Conservation (phyloP, 2,113 vertebrate species). For the Scartelaos histophorus region DNA sequence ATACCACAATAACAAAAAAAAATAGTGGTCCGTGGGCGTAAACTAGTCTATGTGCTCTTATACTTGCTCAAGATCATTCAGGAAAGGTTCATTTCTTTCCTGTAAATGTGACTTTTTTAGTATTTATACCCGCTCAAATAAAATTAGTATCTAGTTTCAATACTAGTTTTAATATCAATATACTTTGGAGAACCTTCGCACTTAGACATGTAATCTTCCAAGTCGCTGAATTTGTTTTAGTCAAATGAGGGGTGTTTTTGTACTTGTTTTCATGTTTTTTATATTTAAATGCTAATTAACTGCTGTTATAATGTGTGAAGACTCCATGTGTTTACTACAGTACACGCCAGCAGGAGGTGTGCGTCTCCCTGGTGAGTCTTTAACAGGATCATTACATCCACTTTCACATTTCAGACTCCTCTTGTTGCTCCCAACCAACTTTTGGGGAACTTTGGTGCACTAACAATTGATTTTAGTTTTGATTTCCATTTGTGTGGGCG, state of each 20-base stretch:
- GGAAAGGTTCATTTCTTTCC: too few species aligned
- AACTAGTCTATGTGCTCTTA: too few species aligned
- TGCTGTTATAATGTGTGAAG: slow-evolving; percentile 6
- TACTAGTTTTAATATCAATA: too few species aligned
- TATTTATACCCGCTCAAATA: too few species aligned
- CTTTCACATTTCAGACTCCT: not conserved
- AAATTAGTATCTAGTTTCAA: too few species aligned
- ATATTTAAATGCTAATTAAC: slow-evolving; percentile 1
- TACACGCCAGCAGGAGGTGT: not conserved
- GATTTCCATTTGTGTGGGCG: not conserved
- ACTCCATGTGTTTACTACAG: not conserved
- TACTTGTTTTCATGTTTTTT: not conserved
- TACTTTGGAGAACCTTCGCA: too few species aligned
- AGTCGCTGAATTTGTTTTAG: not conserved
- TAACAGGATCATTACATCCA: slow-evolving; percentile 11
- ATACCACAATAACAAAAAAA: too few species aligned
- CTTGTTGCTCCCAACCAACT: not conserved
- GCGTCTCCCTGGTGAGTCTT: slow-evolving; percentile 1
- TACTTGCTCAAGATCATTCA: too few species aligned
- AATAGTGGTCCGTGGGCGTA: too few species aligned
- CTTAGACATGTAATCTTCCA: not conserved
- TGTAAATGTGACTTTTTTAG: too few species aligned
- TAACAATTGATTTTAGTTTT: not conserved
- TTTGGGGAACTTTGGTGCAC: not conserved
- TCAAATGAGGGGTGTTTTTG: not conserved